Evolutionary conservation across 2,888 invertebrate species (phyloP), one percentile per base, ranked within the genome.

Genomic region (Lamellibrachia satsuma): DNA sequence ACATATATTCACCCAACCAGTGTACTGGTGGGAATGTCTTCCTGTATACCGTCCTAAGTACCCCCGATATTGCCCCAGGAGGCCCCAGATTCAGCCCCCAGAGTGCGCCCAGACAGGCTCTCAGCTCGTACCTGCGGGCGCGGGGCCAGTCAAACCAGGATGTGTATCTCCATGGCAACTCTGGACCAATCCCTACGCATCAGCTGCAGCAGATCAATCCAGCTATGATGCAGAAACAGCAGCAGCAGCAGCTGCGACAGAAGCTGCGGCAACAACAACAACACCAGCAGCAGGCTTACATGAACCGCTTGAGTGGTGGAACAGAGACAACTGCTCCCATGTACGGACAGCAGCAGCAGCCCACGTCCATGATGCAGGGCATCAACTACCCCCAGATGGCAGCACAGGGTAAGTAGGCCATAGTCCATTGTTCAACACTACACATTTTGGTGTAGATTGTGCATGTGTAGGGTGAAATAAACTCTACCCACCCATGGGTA

Each of bases 91-190:
- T 91, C 52, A 55, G 52, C 52, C 55, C 52, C 11, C 75, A 75
- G 22, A 27, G 52, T 6, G 55, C 15, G 52, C 52, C 91, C 91
- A 3, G 52, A 3, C 27, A 39, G 52, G 91, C 91, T 2, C 91
- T 91, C 52, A 52, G 52, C 91, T n/a, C 52, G 11, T 91, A 91
- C n/a, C 91, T 91, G 52, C 52, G 91, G 3, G 91, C 91, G 4
- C 91, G 91, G 4, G 39, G 52, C 52, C 91, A 52, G 11, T 52
- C 27, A 52, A 52, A 91, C 15, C 55, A 91, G 75, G 75, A 75
- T 15, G 75, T 75, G 75, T 75, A 75, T 22, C 75, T 75, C 75
- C 75, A 75, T 75, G 75, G 75, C 52, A 91, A 39, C 52, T 22
- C 55, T 0, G 27, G 39, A n/a, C 39, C 11, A 1, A 55, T 39